Evolutionary conservation across 2,888 invertebrate species (phyloP).

Genomic region (Ophraella communa): DNA sequence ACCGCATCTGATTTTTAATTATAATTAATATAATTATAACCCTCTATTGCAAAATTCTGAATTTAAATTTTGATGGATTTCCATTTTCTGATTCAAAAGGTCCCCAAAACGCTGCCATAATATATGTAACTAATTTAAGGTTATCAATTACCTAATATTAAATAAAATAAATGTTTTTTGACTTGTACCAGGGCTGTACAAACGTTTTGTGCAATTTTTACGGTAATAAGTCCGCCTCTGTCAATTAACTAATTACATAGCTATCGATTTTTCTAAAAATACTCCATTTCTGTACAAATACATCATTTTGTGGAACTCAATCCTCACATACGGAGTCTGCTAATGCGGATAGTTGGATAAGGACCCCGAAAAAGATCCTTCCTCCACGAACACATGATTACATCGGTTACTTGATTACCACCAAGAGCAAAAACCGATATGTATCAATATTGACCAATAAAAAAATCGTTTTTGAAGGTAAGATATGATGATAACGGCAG

Average conservation of each 20-base stretch:
- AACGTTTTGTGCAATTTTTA: not conserved
- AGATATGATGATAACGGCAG: constrained; percentile 31
- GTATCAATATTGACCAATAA: constrained; percentile 30
- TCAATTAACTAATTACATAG: constrained; percentile 50
- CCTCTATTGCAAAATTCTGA: too few species aligned
- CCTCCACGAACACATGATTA: constrained; percentile 9
- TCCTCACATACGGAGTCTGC: constrained; percentile 13
- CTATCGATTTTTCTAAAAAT: constrained; percentile 52
- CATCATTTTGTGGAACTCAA: constrained; percentile 37
- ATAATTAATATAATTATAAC: too few species aligned
- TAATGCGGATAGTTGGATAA: not conserved
- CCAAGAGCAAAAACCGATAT: constrained; percentile 3
- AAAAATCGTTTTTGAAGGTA: constrained; percentile 32
- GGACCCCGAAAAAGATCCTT: not conserved
- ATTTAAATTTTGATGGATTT: too few species aligned
- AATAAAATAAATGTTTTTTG: too few species aligned
- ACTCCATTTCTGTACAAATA: constrained; percentile 40
- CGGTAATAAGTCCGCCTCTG: constrained; percentile 12
- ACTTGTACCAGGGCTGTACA: not conserved
- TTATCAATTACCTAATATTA: too few species aligned
- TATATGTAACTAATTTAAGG: too few species aligned
- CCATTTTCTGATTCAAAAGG: too few species aligned
- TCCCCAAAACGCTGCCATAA: too few species aligned
- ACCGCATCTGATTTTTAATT: too few species aligned
- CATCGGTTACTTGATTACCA: constrained; percentile 18